Evolutionary conservation across 2,888 invertebrate species (phyloP).

Genomic region (Zaprionus obscuricornis): DNA sequence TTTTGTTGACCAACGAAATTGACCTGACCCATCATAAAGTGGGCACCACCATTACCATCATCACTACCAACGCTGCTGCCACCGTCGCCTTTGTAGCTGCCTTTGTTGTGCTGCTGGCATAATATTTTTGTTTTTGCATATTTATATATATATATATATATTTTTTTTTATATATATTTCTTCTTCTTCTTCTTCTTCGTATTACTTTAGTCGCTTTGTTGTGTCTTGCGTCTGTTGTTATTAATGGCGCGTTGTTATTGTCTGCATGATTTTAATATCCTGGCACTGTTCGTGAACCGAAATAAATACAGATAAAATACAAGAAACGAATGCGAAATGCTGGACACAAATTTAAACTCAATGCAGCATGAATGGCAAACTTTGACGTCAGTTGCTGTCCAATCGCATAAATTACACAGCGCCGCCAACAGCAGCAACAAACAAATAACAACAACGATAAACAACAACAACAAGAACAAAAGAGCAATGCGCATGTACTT

Average conservation of each 20-base stretch:
- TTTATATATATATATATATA: too few species aligned
- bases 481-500: background rate
- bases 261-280: constrained; percentile 46
- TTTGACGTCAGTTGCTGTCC: constrained; percentile 61
- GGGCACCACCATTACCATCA: background rate
- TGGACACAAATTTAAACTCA: constrained; percentile 53
- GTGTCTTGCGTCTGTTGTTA: constrained; percentile 27
- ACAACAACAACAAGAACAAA: too few species aligned
- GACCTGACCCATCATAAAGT: constrained; percentile 69
- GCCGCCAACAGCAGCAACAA: constrained; percentile 18
- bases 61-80: background rate
- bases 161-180: too few species aligned
- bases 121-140: constrained; percentile 1
- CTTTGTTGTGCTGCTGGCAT: constrained; percentile 24
- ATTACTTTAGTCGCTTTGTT: too few species aligned
- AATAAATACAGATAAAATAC: constrained; percentile 17
- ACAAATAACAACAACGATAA: constrained; percentile 14
- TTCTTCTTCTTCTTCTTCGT: too few species aligned
- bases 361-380: constrained; percentile 52
- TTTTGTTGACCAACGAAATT: constrained; percentile 45
- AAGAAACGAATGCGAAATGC: too few species aligned
- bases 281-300: background rate
- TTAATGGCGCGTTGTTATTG: constrained; percentile 51
- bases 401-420: constrained; percentile 51
- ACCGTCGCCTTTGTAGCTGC: background rate